These are phyloP conservation scores for Cynodonichthys magdalenae DNA, from an alignment of 2,797 vertebrate species.

Conservation along the genomic window DNA sequence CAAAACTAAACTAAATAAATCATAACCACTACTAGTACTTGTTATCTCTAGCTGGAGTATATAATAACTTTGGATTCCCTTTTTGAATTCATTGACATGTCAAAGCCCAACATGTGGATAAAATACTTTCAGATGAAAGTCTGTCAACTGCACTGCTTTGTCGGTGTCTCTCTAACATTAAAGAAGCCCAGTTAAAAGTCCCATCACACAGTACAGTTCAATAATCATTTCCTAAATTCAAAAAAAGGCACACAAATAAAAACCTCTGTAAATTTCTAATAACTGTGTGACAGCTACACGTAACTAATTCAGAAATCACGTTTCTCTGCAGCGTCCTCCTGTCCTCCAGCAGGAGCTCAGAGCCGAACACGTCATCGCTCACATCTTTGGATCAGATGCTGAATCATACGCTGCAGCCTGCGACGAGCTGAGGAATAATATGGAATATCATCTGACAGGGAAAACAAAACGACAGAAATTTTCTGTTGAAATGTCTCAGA, in stretches of 20 bases:
- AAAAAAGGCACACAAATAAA: background rate
- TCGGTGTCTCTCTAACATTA: too few relatives aligned
- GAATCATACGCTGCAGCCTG: conserved; percentile 39
- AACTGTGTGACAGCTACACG: conserved; percentile 5
- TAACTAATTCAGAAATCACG: conserved; percentile 13
- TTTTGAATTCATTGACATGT: too few relatives aligned
- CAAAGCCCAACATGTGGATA: too few relatives aligned
- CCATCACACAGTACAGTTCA: too few relatives aligned
- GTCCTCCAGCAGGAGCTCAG: conserved; percentile 45
- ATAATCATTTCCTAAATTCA: too few relatives aligned
- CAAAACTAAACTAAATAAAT: too few relatives aligned
- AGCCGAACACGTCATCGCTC: conserved; percentile 43
- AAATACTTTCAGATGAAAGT: too few relatives aligned
- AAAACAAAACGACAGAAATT: background rate
- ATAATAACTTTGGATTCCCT: too few relatives aligned
- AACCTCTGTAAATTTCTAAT: conserved; percentile 6
- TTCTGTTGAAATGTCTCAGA: background rate
- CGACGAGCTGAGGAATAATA: conserved; percentile 14
- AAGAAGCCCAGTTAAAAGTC: too few relatives aligned
- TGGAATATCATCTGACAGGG: background rate
- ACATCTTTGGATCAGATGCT: conserved; percentile 43
- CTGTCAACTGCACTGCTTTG: too few relatives aligned
- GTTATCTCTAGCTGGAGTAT: too few relatives aligned
- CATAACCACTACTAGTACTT: too few relatives aligned
- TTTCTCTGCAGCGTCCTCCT: conserved; percentile 18